Evolutionary conservation across 2,888 invertebrate species (phyloP), one percentile per base, ranked within the genome.

Genomic region (Caenorhabditis auriculariae): DNA sequence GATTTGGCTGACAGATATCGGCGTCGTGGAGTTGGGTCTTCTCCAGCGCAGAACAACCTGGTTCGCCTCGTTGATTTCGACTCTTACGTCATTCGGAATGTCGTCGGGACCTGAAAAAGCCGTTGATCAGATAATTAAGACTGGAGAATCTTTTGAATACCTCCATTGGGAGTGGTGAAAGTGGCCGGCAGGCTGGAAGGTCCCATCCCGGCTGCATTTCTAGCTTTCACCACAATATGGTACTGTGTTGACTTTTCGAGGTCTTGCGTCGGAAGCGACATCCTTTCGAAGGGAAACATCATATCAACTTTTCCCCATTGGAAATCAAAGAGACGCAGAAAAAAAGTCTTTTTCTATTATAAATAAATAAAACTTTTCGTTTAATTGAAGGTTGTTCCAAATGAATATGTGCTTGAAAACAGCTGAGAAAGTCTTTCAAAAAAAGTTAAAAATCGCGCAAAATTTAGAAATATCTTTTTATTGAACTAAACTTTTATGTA

Each of bases 61-160:
- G 48, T 69, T 72, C 6, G 72, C 69, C 35, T 72, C 72, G 48
- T 72, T 65, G 19, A 69, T 65, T 12, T 62, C 43, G 4, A 69
- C 60, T 17, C 48, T 41, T 21, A 68, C n/a, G 27, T 55, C 45
- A 24, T 39, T 38, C 12, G 72, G 69, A 24, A 65, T 48, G 12
- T 45, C 39, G 51, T 72, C 67, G 2, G 72, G 69, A 4, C 70
- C 55, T 55, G 17, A 42, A 44, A 32, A 32, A 32, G 35, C 12
- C 26, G 45, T 12, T 12, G 24, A 23, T 44, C 24, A 21, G 12
- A 44, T n/a, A 28, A 19, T 17, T n/a, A 9, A 29, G 5, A 26
- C n/a, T 4, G 4, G 4, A 17, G 17, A 6, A 3, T 3, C 3
- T 6, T 15, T 29, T 27, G 32, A n/a, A 17, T 3, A 55, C 60